Evolutionary conservation across 1,140 invertebrate species (phyloP), one percentile per base, ranked within the genome.

Genomic region (Nomia melanderi): DNA sequence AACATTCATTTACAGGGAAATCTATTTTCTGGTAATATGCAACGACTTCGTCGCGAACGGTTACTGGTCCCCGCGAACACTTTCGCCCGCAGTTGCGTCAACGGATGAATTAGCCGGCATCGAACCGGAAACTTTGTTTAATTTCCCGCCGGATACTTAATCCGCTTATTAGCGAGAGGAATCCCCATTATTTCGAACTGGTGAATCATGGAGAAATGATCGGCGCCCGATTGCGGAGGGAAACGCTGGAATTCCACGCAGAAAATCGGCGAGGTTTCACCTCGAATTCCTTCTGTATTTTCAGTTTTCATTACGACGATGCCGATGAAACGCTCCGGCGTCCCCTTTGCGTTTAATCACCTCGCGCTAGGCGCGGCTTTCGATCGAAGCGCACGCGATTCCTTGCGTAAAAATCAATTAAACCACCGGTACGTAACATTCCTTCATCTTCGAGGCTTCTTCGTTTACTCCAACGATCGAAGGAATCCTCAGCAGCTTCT

Each of bases 101-200:
- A 84, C 59, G 25, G 60, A 60, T 69, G 71, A 56, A 78, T 80
- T 81, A 73, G 69, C 12, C 7, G 39, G 29, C 69, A 72, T 62
- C 69, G 56, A 72, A 27, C 57, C 41, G 57, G 57, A 72, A 60
- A 60, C 12, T 44, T 41, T 39, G 9, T 60, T 71, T 47, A 47
- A 60, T 60, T 47, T 33, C 8, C 25, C 27, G 0, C 17, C 12
- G 12, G 20, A 23, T n/a, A 67, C 3, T 8, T 33, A 25, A 67
- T 67, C 11, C 25, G 14, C 33, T 56, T 29, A 27, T n/a, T 20
- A 20, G 12, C 1, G 11, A 8, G 9, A n/a, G 12, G 23, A 11
- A 67, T 67, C 23, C 36, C 11, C 0, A 17, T 36, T 67, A 20
- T 25, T 36, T 3, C 9, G 20, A 11, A 31, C 33, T n/a, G 27